Evolutionary conservation across 2,113 vertebrate genomes (phyloP).

Genomic region (Antechinus flavipes): DNA sequence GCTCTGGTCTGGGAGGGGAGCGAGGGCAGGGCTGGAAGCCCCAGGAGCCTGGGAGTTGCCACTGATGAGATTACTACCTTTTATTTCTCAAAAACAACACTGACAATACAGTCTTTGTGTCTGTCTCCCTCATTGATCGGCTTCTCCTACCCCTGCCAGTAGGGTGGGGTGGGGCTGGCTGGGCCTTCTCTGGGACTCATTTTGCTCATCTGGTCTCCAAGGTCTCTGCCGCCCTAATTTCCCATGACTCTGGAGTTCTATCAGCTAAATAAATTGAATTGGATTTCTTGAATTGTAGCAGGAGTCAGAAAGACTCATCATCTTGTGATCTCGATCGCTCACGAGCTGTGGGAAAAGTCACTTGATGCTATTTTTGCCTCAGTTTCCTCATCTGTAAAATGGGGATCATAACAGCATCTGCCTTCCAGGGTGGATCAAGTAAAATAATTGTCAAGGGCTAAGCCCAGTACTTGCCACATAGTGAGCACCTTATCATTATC

Average conservation of each 20-base stretch:
- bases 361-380: background rate
- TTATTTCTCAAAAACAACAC: background rate
- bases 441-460: background rate
- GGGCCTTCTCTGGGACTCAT: background rate
- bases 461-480: no score
- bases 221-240: background rate
- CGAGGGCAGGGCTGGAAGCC: background rate
- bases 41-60: background rate
- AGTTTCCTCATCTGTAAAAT: background rate
- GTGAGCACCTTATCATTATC: background rate
- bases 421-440: background rate
- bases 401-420: background rate
- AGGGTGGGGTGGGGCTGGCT: background rate
- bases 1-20: background rate
- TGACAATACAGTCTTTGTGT: background rate
- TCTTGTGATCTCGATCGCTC: background rate
- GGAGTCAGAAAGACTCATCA: no score
- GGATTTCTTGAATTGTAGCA: background rate
- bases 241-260: background rate
- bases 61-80: background rate
- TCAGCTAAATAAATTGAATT: background rate
- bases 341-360: background rate
- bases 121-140: background rate
- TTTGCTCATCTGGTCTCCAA: no score
- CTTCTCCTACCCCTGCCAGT: no score